Evolutionary conservation across 23 tunicate species (phyloP).

Genomic region (Styela clava): DNA sequence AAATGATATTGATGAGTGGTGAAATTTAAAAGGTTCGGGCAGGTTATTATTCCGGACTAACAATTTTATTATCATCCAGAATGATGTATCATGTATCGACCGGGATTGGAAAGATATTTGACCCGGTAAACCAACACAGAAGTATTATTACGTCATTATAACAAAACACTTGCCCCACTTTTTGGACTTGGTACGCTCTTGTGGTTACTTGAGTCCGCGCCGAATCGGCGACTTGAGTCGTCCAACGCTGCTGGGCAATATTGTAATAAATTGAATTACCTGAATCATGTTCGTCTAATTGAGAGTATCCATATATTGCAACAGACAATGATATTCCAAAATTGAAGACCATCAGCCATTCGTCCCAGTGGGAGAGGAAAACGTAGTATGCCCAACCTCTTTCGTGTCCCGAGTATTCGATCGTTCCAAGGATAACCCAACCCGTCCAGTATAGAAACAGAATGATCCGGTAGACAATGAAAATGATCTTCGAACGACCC

Average conservation of each 20-base stretch:
- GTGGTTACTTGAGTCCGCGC: background rate
- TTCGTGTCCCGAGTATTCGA: background rate
- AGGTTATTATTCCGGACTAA: too few species aligned
- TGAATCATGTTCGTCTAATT: background rate
- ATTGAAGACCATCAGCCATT: constrained; percentile 61
- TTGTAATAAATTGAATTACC: background rate
- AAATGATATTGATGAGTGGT: background rate
- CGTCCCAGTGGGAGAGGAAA: constrained; percentile 64
- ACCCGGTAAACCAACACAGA: too few species aligned
- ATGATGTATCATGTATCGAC: too few species aligned
- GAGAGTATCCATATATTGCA: constrained; percentile 27
- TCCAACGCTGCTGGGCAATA: background rate
- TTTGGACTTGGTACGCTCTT: background rate
- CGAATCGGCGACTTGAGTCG: background rate
- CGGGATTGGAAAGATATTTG: too few species aligned
- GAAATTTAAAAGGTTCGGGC: too few species aligned
- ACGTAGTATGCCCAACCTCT: constrained; percentile 18
- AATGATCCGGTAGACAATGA: constrained; percentile 34
- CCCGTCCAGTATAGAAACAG: constrained; percentile 40
- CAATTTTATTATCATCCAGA: too few species aligned
- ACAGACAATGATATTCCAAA: constrained; percentile 27
- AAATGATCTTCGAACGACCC: constrained; percentile 26
- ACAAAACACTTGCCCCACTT: too few species aligned
- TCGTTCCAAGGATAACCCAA: constrained; percentile 31
- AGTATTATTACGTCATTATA: too few species aligned